Evolutionary conservation across 2,113 vertebrate genomes (phyloP).

Genomic region (Corvus cornix): DNA sequence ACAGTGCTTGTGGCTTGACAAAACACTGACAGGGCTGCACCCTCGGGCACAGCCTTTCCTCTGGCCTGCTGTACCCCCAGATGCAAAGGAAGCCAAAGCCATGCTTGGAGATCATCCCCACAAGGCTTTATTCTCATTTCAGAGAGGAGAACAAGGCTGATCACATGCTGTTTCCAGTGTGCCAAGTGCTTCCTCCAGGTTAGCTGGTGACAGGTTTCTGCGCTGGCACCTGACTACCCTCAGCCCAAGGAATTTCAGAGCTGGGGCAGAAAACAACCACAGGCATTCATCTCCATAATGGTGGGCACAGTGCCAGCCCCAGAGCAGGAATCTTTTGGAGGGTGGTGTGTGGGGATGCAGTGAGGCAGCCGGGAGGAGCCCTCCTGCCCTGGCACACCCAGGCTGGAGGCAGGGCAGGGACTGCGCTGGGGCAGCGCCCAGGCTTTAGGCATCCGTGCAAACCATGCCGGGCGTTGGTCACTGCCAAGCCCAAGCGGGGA

Average conservation of each 20-base stretch:
- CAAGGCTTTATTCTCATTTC: not conserved
- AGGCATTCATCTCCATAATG: not conserved
- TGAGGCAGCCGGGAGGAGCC: not conserved
- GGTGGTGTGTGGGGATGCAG: fast-evolving
- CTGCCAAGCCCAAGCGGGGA: fast-evolving
- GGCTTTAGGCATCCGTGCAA: fast-evolving
- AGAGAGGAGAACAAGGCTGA: not conserved
- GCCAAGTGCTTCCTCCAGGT: not conserved
- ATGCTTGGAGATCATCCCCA: fast-evolving
- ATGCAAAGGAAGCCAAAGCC: not conserved
- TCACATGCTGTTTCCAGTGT: fast-evolving
- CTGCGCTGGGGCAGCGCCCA: fast-evolving
- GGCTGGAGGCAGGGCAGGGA: not conserved
- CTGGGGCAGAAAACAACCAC: not conserved
- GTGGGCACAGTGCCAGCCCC: not conserved
- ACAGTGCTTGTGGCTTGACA: not conserved
- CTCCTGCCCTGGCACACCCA: not conserved
- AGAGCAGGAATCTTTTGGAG: fast-evolving
- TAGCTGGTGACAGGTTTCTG: not conserved
- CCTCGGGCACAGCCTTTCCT: not conserved
- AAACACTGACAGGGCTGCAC: not conserved
- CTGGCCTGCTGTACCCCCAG: not conserved
- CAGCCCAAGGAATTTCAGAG: not conserved
- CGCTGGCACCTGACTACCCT: not conserved
- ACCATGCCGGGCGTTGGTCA: fast-evolving